phyloP scores from a whole-genome alignment of 1,140 invertebrate species.

The Drosophila nigromelanica region DNA sequence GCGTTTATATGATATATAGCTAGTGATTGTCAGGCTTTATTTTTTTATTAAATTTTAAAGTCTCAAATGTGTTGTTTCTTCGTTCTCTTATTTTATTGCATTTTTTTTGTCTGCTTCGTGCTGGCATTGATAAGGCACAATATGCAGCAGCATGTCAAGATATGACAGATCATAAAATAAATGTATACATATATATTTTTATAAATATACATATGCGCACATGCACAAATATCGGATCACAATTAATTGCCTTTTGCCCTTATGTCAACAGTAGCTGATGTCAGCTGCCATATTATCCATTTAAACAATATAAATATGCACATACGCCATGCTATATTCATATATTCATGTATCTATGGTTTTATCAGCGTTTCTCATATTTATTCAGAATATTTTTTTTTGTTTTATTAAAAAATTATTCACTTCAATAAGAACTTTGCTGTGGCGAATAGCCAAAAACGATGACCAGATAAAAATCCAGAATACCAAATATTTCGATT shows the following conservation, averaged over 20 bases:
- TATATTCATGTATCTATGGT: neutral
- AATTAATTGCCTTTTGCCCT: slow-evolving; percentile 34
- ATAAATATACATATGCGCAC: slow-evolving; percentile 17
- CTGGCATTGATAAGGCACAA: slow-evolving; percentile 39
- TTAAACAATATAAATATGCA: slow-evolving; percentile 9
- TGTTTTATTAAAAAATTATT: slow-evolving; percentile 48
- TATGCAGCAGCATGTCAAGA: slow-evolving; percentile 8
- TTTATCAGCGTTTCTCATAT: slow-evolving; percentile 11
- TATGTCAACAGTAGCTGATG: slow-evolving; percentile 32
- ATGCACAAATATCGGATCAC: slow-evolving; percentile 6
- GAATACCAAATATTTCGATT: slow-evolving; percentile 16
- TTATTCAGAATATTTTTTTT: slow-evolving; percentile 30
- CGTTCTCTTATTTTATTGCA: neutral
- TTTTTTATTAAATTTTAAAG: slow-evolving; percentile 46
- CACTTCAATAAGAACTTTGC: neutral
- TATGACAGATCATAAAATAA: slow-evolving; percentile 29
- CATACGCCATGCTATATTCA: neutral
- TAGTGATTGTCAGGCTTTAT: slow-evolving; percentile 1
- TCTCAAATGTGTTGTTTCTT: neutral
- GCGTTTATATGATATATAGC: slow-evolving; percentile 13
- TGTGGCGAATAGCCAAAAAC: neutral
- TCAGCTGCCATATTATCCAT: slow-evolving; percentile 36
- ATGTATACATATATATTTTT: slow-evolving; percentile 16
- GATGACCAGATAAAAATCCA: slow-evolving; percentile 22
- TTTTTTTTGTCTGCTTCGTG: slow-evolving; percentile 17